These are phyloP conservation scores for Aspiorhynchus laticeps DNA, from an alignment of 2,113 vertebrate genomes.

Conservation along the genomic window DNA sequence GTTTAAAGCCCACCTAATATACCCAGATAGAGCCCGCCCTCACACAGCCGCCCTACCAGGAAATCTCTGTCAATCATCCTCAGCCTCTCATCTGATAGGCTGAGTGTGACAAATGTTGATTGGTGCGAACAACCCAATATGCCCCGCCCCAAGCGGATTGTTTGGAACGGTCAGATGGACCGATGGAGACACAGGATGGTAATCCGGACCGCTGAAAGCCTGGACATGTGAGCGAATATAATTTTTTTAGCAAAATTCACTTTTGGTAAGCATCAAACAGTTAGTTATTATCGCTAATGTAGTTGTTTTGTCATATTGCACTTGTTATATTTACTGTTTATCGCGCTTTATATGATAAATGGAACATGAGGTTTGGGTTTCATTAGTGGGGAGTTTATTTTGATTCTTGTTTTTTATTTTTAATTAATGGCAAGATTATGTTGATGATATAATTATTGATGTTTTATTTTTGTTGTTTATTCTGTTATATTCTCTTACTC, in stretches of 20 bases:
- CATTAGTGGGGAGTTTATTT: neutral
- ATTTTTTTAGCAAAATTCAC: constrained; percentile 63
- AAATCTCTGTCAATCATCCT: constrained; percentile 55
- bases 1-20: constrained; percentile 12
- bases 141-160: constrained; percentile 55
- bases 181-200: constrained; percentile 72
- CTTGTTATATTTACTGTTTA: constrained; percentile 5
- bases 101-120: constrained; percentile 49
- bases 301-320: neutral
- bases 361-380: constrained; percentile 26
- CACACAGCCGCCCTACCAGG: neutral
- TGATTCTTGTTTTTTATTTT: neutral
- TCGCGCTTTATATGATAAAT: constrained; percentile 18
- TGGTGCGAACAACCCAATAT: constrained; percentile 54
- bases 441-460: neutral
- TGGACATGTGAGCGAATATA: constrained; percentile 73
- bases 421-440: neutral
- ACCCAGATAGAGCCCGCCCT: constrained; percentile 33
- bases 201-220: constrained; percentile 69
- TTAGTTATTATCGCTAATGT: neutral
- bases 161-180: constrained; percentile 61
- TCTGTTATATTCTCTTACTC: neutral
- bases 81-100: constrained; percentile 53
- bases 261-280: constrained; percentile 67
- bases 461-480: neutral